Evolutionary conservation across 2,113 vertebrate genomes (phyloP), one percentile per base, ranked within the genome.

Genomic region (Laticauda colubrina): DNA sequence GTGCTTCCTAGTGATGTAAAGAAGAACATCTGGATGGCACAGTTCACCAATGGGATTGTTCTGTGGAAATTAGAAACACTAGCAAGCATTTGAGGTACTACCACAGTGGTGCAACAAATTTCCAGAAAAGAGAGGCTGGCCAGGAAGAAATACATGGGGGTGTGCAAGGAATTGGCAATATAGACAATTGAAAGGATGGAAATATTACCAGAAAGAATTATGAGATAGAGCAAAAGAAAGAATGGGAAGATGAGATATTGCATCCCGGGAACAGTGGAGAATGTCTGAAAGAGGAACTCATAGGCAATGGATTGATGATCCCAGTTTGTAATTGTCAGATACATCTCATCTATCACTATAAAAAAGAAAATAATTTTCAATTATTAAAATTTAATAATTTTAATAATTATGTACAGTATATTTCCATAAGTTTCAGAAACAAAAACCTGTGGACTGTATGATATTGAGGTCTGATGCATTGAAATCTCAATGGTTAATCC

Each of bases 1-100:
- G 93, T 18, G 9, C 96, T 11, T 5, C 96, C 96, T 0, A 95
- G 91, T 5, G 92, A 53, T 8, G 92, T 3, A 2, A 95, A 96
- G 29, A 95, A 94, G 90, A 96, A 95, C 93, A 96, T 97, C 5
- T 96, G 96, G 24, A 91, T 61, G 26, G 93, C 92, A 3, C 96
- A 96, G 7, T 92, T 94, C 6, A 94, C 93, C 53, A 93, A 1
- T 0, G 95, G 59, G 18, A 95, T 94, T 87, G 91, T 85, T 86
- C 54, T 96, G 92, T 18, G 94, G 57, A 29, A 2, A 12, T 94
- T 95, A 0, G 11, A 59, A 48, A 95, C n/a, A 34, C 95, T 95
- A 56, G 95, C 57, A 2, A 96, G 95, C 95, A 94, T 90, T 89
- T 95, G 23, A n/a, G 95, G 96, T 0, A 95, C 95, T 64, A 93